phyloP scores from a whole-genome alignment of 1,140 invertebrate genomes.

The Pomacea maculata region DNA sequence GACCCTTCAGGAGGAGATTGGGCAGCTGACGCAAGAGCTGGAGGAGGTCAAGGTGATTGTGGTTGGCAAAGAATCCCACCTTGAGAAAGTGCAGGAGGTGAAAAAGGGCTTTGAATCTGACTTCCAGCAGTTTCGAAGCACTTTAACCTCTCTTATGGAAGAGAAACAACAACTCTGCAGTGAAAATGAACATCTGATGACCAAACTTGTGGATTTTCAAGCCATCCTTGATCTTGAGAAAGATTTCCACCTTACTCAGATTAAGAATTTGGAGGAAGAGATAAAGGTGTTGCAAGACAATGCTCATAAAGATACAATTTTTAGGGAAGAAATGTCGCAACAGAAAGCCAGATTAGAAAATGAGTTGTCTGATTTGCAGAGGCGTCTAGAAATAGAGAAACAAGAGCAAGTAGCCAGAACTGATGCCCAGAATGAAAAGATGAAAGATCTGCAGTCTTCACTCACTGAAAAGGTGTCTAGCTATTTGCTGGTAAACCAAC shows the following conservation, averaged over 20 bases:
- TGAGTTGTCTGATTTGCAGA: conserved; percentile 3
- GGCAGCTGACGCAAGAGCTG: conserved; percentile 30
- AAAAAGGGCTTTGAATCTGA: conserved; percentile 21
- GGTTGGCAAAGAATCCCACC: conserved; percentile 26
- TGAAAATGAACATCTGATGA: conserved; percentile 25
- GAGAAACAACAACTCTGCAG: conserved; percentile 13
- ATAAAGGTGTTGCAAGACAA: conserved; percentile 17
- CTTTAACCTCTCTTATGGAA: conserved; percentile 13
- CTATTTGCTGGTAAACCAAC: not conserved
- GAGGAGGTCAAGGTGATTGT: conserved; percentile 19
- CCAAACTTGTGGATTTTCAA: conserved; percentile 14
- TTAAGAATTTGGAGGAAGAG: conserved; percentile 15
- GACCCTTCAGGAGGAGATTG: conserved; percentile 38
- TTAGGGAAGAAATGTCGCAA: conserved; percentile 7
- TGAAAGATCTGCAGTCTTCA: not conserved
- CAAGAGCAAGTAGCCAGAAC: not conserved
- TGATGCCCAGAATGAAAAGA: not conserved
- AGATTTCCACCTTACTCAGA: conserved; percentile 18
- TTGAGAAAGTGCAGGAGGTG: conserved; percentile 18
- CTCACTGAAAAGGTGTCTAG: not conserved
- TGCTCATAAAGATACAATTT: conserved; percentile 17
- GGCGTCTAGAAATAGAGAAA: conserved; percentile 6
- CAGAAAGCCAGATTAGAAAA: conserved; percentile 8
- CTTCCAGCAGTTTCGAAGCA: conserved; percentile 21
- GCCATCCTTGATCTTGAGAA: conserved; percentile 7